These are phyloP conservation scores for Plestiodon gilberti DNA, from an alignment of 2,113 vertebrate species.

Conservation along the genomic window DNA sequence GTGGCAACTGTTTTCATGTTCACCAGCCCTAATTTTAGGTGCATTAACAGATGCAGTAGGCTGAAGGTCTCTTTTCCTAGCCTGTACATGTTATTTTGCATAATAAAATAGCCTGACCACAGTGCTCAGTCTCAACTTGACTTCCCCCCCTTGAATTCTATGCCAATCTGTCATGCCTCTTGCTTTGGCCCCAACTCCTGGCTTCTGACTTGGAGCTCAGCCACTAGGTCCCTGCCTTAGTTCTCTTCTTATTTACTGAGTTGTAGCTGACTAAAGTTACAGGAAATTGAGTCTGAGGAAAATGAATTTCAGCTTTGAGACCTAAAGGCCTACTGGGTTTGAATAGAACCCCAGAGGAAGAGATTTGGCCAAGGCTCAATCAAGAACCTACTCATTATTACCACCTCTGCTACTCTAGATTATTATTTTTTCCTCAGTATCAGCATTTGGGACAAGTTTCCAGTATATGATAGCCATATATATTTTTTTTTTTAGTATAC, in stretches of 20 bases:
- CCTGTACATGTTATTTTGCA: not conserved
- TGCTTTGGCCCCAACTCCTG: not conserved
- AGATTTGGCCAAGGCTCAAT: not conserved
- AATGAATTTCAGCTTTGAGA: not conserved
- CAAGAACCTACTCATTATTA: not conserved
- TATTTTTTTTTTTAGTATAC: no score
- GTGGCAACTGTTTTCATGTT: not conserved
- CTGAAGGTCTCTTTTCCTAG: not conserved
- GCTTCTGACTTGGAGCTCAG: not conserved
- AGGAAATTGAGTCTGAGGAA: not conserved
- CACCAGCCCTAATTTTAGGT: not conserved
- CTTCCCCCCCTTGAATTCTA: not conserved
- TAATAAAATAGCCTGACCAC: not conserved
- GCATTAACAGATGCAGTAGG: not conserved
- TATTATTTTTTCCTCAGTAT: not conserved
- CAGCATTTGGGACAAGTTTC: not conserved
- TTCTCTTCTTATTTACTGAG: not conserved
- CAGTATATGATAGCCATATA: no score
- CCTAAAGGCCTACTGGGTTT: not conserved
- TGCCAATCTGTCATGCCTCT: not conserved
- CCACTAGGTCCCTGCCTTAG: not conserved
- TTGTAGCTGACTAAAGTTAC: not conserved
- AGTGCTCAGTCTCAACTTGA: not conserved
- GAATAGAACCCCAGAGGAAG: not conserved
- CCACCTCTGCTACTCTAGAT: not conserved